Conservation (phyloP, 2,797 vertebrate species). For the Moxostoma hubbsi region DNA sequence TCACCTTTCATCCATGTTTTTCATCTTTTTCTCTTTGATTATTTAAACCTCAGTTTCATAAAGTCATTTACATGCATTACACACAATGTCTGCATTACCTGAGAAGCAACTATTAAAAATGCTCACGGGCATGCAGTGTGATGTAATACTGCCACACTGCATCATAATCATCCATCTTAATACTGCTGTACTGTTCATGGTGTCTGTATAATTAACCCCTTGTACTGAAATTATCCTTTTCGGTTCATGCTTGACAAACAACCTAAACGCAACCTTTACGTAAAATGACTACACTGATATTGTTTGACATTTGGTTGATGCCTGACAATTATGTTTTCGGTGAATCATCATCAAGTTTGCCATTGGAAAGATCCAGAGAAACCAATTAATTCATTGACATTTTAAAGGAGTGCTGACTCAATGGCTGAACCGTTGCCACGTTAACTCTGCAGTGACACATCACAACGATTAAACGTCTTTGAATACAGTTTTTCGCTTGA, state of each 20-base stretch:
- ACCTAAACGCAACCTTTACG: conserved; percentile 37
- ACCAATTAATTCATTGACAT: conserved; percentile 38
- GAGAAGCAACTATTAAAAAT: conserved; percentile 18
- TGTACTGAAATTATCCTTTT: conserved; percentile 2
- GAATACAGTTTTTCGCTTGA: not conserved
- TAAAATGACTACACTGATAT: not conserved
- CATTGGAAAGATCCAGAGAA: conserved; percentile 28
- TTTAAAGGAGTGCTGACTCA: conserved; percentile 38
- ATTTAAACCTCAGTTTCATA: not conserved
- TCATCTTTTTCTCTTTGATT: not conserved
- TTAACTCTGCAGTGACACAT: conserved; percentile 17
- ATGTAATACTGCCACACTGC: conserved; percentile 5
- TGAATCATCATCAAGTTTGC: too few species aligned
- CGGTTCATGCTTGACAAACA: conserved; percentile 13
- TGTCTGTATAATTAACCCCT: conserved; percentile 36
- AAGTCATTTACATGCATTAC: conserved; percentile 3
- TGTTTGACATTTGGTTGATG: conserved; percentile 34
- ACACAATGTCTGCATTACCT: not conserved
- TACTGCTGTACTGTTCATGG: not conserved
- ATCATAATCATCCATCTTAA: conserved; percentile 39
- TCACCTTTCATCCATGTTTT: too few species aligned
- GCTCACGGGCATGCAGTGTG: conserved; percentile 1
- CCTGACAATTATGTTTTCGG: too few species aligned
- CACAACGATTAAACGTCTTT: conserved; percentile 9
- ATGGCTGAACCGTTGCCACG: conserved; percentile 4